These are phyloP conservation scores for Hylaea fasciaria DNA, from an alignment of 2,888 invertebrate species.

Conservation along the genomic window DNA sequence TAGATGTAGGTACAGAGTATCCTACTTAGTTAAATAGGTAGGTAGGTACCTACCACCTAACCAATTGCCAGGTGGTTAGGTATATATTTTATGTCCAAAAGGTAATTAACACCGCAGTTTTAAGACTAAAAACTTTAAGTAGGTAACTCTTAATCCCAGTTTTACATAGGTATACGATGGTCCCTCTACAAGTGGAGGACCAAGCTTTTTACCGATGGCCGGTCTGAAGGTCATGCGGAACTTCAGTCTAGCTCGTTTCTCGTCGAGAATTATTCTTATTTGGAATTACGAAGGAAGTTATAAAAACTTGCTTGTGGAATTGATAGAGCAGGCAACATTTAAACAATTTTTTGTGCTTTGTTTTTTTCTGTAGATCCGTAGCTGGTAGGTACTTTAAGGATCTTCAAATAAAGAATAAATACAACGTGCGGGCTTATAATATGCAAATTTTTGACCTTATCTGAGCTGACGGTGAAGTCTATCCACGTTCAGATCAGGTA, in stretches of 20 bases:
- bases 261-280: slow-evolving; percentile 59
- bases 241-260: slow-evolving; percentile 60
- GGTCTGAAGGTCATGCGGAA: slow-evolving; percentile 74
- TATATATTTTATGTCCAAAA: no score
- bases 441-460: slow-evolving; percentile 15
- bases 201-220: slow-evolving; percentile 70
- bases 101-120: no score
- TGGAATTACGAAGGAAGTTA: slow-evolving; percentile 67
- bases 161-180: slow-evolving; percentile 15
- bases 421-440: not conserved
- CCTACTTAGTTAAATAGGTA: no score
- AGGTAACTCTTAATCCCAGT: slow-evolving; percentile 4
- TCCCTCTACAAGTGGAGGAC: slow-evolving; percentile 31
- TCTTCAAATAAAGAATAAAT: slow-evolving; percentile 16
- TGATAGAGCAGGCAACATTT: slow-evolving; percentile 57
- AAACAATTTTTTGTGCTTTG: slow-evolving; percentile 32
- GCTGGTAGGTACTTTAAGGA: slow-evolving; percentile 17
- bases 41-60: no score
- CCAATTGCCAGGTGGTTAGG: no score
- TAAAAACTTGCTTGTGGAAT: slow-evolving; percentile 60
- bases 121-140: no score
- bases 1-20: no score
- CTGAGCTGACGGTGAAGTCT: not conserved
- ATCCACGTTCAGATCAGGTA: not conserved
- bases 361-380: slow-evolving; percentile 26